Evolutionary conservation across 2,797 vertebrate genomes (phyloP), one percentile per base, ranked within the genome.

Genomic region (Chiloscyllium punctatum): DNA sequence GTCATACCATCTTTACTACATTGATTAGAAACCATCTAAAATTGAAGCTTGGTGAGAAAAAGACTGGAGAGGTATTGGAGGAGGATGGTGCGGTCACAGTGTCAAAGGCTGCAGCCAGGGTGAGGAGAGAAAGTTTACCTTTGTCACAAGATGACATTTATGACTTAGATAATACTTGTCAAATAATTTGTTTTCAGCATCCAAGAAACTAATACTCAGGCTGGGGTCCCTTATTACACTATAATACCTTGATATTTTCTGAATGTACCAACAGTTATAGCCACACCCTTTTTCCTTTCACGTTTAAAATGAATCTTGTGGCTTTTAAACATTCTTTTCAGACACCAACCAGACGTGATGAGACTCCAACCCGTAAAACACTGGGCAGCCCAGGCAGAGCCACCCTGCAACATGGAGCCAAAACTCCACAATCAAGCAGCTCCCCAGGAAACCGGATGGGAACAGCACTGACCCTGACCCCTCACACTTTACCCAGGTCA

Each of bases 321-420:
- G 37, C 66, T 37, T 5, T 48, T 7, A 92, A 92, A 92, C 7
- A 0, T 68, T 68, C 66, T 18, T 96, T 16, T 21, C 96, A 99
- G 99, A 97, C 97, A 30, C 98, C 98, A 95, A 97, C 97, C 33
- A 98, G 98, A 96, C 98, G 98, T 96, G 99, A 99, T 84, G 99
- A 99, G 95, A 96, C 96, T 11, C 96, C 97, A 0, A 98, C 98
- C 3, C 98, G 98, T 84, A 99, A 99, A 96, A 98, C 98, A 92
- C 97, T 99, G 95, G 97, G 98, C 95, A 98, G 97, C 96, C 98
- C 98, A 9, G 97, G 98, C 0, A 97, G 98, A 97, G 97, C 97
- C 0, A 95, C 98, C 0, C 72, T 84, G 48, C 79, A 68, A 33
- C 57, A 68, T 68, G 90, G 90, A 1, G 18, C 96, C n/a, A 98